Evolutionary conservation across 2,797 vertebrate genomes (phyloP), one percentile per base, ranked within the genome.

Genomic region (Propithecus perrieri): DNA sequence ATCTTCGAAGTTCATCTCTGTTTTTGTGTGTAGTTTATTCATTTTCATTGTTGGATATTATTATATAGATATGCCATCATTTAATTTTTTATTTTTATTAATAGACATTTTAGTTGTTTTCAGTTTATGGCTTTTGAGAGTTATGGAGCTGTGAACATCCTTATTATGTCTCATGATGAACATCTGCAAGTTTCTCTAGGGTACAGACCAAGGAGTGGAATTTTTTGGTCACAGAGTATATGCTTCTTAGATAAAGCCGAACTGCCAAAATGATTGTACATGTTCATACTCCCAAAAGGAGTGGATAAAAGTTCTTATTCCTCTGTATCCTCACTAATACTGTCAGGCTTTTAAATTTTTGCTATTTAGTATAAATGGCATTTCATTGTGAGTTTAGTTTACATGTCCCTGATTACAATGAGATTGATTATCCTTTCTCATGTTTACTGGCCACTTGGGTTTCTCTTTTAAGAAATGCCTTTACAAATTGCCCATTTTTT

Each of bases 321-420:
- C 22, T 92, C 53, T 57, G 5, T 69, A 46, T 84, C 35, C 26
- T 69, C 24, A 83, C 22, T 72, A 46, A 59, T 55, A 48, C 3
- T 55, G 43, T 92, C 63, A 80, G 28, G 48, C 67, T 80, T 85
- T 57, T 22, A 38, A 41, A 41, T 33, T 80, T 93, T 80, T 67
- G 2, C 65, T 35, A 41, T 2, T 74, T 65, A n/a, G 11, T 67
- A n/a, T 69, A 71, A n/a, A 61, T 74, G 38, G 0, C 50, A 79
- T 85, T 88, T 83, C 53, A 71, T 61, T 88, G 55, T 88, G 50
- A 83, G 59, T 87, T 92, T 83, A 92, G 88, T 69, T 92, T 86
- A 38, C 4, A 20, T 74, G 86, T 91, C 14, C 55, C n/a, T 74
- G 50, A 57, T 91, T 59, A 72, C 14, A 63, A 0, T 91, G 26